Base-by-base conservation (phyloP, 2,113 vertebrate species). In the Ploceus nigricollis region DNA sequence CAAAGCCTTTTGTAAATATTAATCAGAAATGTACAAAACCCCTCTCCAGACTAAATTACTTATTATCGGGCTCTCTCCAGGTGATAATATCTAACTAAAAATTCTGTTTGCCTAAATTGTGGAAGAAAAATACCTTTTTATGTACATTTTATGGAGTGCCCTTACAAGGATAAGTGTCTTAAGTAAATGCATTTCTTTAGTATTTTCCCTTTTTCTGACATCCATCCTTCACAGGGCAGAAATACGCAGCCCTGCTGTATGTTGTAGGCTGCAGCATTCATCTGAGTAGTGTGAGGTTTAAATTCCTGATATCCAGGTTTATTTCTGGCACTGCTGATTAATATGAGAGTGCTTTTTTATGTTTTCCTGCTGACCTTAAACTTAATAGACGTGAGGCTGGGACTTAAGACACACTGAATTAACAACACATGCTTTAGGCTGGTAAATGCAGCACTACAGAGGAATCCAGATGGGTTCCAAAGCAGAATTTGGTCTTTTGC, bases 1-100 rank as follows among this genome's bases (percentile, higher is more conserved):
- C 93, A 96, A 94, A 98, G 97, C 78, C 96, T 97, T 97, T 95
- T 96, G 97, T 98, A 98, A 98, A 98, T 98, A 97, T 98, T 97
- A 98, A 98, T 97, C 97, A 97, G 93, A 97, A 95, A 91, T 40
- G 91, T 53, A 87, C 83, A 96, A 90, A 93, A 85, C 83, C 94
- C 87, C 58, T 94, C 89, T 89, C 94, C 94, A 92, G 90, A 91
- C 93, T 96, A 96, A 96, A 94, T 96, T 94, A 92, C 95, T 92
- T 97, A 97, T 97, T 96, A 96, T 90, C 86, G 92, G 94, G 88
- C 86, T 95, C 96, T 95, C 96, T 97, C 96, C 97, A 96, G 97
- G 97, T 97, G 97, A 97, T 97, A 96, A 97, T 95, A 92, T 94
- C 97, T 89, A 75, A 79, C 92, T 91, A 89, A 90, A 93, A 94